Conservation (phyloP, 1,140 invertebrate species). For the Apolygus lucorum region DNA sequence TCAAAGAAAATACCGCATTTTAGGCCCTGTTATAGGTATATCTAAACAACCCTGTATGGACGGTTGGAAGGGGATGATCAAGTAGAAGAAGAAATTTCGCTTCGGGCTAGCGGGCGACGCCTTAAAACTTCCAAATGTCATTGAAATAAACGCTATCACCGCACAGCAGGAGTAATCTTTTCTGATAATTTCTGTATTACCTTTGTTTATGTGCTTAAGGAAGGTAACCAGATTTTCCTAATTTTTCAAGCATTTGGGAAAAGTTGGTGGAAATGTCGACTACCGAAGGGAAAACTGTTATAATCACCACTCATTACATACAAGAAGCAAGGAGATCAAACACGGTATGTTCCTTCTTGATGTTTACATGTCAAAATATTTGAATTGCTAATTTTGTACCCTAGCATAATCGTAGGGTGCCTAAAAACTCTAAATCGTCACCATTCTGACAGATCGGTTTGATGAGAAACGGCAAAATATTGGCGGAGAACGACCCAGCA, state of each 20-base stretch:
- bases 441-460: constrained; percentile 30
- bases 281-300: constrained; percentile 52
- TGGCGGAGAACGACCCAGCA: constrained; percentile 46
- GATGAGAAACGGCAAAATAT: constrained; percentile 29
- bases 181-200: too few relatives aligned
- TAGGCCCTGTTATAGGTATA: too few relatives aligned
- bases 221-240: constrained; percentile 31
- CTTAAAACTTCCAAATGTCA: background rate
- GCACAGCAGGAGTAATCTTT: background rate
- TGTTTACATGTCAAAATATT: too few relatives aligned
- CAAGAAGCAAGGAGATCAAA: constrained; percentile 76
- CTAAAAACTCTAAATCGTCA: too few relatives aligned
- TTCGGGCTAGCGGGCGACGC: background rate
- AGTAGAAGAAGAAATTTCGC: too few relatives aligned
- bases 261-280: constrained; percentile 25
- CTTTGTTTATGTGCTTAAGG: too few relatives aligned
- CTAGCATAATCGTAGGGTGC: too few relatives aligned
- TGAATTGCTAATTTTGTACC: too few relatives aligned
- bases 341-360: constrained; percentile 16
- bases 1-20: too few relatives aligned
- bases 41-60: too few relatives aligned
- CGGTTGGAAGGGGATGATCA: too few relatives aligned
- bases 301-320: constrained; percentile 92
- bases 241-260: constrained; percentile 31
- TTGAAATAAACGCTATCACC: background rate